These are phyloP conservation scores for Escarpia spicata DNA, from an alignment of 2,888 invertebrate genomes.

Conservation along the genomic window DNA sequence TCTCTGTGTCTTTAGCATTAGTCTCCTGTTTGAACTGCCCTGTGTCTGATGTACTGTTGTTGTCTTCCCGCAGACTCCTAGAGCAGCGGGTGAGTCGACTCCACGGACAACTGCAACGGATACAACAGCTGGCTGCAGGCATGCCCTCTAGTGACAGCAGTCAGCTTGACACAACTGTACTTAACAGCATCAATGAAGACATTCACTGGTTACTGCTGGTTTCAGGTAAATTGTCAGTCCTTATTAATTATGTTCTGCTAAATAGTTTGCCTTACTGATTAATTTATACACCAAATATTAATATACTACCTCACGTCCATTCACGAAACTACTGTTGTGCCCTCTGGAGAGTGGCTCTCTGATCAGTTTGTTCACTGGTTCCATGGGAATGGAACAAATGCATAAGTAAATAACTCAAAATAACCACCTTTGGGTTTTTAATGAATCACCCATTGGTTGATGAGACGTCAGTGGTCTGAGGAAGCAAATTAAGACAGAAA, in stretches of 20 bases:
- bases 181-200: constrained; percentile 78
- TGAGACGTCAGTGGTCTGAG: too few relatives aligned
- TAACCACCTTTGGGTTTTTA: too few relatives aligned
- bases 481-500: background rate
- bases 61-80: constrained; percentile 68
- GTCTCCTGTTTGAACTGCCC: background rate
- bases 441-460: too few relatives aligned
- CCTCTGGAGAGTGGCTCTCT: too few relatives aligned
- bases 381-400: too few relatives aligned
- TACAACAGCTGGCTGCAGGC: constrained; percentile 55
- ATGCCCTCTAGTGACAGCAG: constrained; percentile 32
- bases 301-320: background rate
- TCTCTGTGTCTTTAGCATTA: background rate
- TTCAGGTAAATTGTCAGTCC: constrained; percentile 59
- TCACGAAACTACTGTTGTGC: too few relatives aligned
- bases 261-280: background rate
- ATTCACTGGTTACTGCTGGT: constrained; percentile 89
- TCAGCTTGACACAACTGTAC: constrained; percentile 43
- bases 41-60: background rate
- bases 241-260: background rate
- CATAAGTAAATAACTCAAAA: too few relatives aligned
- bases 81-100: constrained; percentile 74
- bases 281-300: background rate
- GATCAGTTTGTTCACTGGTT: too few relatives aligned
- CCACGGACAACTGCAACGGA: constrained; percentile 66